Evolutionary conservation across 1,140 invertebrate species (phyloP).

Genomic region (Penaeus indicus): DNA sequence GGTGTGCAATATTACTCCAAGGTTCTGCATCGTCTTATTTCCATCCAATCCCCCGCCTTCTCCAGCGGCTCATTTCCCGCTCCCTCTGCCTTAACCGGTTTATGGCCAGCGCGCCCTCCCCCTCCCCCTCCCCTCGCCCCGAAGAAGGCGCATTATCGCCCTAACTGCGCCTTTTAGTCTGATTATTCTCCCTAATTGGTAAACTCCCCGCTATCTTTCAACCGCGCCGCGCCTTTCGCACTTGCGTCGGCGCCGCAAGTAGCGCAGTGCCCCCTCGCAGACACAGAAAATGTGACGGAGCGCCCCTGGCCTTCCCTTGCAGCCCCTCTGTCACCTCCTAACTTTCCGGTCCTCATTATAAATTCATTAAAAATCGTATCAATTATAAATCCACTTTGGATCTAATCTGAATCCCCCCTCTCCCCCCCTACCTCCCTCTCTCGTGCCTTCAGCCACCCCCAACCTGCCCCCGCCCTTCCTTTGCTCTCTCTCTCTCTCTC

Average conservation of each 20-base stretch:
- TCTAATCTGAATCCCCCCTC: slow-evolving; percentile 57
- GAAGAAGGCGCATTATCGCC: slow-evolving; percentile 24
- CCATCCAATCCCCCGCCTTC: neutral
- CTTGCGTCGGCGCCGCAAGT: no score
- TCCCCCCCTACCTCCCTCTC: neutral
- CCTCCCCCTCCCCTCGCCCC: no score
- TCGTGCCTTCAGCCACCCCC: neutral
- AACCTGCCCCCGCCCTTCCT: neutral
- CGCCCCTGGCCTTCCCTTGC: neutral
- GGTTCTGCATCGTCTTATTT: neutral
- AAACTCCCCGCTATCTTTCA: neutral
- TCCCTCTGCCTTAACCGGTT: slow-evolving; percentile 45
- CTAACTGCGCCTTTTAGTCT: slow-evolving; percentile 46
- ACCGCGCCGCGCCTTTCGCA: neutral
- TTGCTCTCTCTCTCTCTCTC: neutral
- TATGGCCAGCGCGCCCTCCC: slow-evolving; percentile 3
- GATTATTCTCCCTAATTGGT: slow-evolving; percentile 50
- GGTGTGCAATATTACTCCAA: no score
- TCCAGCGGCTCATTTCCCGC: slow-evolving; percentile 28
- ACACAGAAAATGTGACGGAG: no score
- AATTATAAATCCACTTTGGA: slow-evolving; percentile 65
- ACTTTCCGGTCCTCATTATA: slow-evolving; percentile 63
- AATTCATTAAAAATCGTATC: slow-evolving; percentile 65
- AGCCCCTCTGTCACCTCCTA: slow-evolving; percentile 35
- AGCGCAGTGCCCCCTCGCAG: slow-evolving; percentile 12